These are phyloP conservation scores for Flabesymbios commensalis DNA, from an alignment of 2,888 invertebrate genomes.

Conservation along the genomic window DNA sequence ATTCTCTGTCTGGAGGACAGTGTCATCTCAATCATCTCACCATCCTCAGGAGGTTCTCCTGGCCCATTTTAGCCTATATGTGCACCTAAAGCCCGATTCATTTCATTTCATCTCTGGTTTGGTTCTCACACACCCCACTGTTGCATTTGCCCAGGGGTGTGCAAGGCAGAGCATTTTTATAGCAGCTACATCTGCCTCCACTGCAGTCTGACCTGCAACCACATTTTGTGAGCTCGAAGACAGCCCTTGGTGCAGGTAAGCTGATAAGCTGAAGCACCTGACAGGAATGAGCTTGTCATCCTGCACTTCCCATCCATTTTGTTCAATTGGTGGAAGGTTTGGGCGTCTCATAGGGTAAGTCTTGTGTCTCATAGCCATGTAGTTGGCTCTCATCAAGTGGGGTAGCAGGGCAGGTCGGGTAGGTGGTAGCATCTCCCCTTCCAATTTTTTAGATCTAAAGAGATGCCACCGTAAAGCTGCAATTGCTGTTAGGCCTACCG, in stretches of 20 bases:
- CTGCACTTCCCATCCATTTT: background rate
- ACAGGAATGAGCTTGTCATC: background rate
- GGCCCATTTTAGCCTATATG: no score
- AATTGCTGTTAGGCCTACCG: no score
- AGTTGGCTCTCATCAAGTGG: constrained; percentile 3
- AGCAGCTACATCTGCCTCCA: no score
- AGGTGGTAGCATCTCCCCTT: constrained; percentile 13
- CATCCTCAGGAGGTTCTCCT: no score
- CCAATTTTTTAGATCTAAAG: constrained; percentile 10
- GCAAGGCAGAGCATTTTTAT: no score
- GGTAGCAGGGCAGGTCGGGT: background rate
- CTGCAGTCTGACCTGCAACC: no score
- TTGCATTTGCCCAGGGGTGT: no score
- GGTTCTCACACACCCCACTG: no score
- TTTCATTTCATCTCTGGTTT: no score
- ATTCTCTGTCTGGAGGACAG: no score
- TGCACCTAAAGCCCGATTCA: no score
- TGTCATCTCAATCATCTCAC: no score
- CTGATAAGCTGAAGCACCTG: background rate
- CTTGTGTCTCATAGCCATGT: constrained; percentile 2
- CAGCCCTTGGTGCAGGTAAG: background rate
- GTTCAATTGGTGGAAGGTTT: background rate
- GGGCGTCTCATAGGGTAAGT: background rate
- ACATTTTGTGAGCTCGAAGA: background rate
- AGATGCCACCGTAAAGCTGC: constrained; percentile 2